Conservation (phyloP, 30 jellyfish, hydroid and myxozoan species). For the Calvadosia cruxmelitensis region DNA sequence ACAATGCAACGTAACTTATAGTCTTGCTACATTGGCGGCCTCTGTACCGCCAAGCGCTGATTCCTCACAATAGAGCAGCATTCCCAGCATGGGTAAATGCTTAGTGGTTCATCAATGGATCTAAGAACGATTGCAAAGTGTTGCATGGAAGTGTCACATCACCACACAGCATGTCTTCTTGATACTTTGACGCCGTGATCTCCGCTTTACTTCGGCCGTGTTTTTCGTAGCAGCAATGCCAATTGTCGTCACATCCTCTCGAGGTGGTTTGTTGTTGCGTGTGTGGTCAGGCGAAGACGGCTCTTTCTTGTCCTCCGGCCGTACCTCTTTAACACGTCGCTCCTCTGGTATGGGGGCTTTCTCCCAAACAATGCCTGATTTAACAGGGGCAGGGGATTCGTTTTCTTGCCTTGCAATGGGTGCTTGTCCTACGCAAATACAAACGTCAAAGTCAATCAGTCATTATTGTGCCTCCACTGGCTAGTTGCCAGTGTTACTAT, state of each 20-base stretch:
- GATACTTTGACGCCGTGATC: background rate
- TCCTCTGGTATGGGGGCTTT: background rate
- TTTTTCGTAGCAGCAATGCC: background rate
- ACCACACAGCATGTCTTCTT: background rate
- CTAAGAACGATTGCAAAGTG: too few relatives aligned
- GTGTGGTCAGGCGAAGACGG: background rate
- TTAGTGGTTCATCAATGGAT: too few relatives aligned
- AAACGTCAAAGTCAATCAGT: too few relatives aligned
- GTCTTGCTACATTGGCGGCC: too few relatives aligned
- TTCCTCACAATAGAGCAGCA: too few relatives aligned
- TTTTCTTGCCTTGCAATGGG: background rate
- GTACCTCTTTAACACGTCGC: background rate
- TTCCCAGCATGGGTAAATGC: too few relatives aligned
- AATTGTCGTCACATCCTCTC: background rate
- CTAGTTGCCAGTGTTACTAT: too few relatives aligned
- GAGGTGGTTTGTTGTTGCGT: background rate
- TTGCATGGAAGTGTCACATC: too few relatives aligned
- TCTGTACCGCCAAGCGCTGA: too few relatives aligned
- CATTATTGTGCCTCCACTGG: too few relatives aligned
- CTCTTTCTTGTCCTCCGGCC: background rate
- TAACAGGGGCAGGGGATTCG: background rate
- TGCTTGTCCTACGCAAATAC: background rate
- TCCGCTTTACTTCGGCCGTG: background rate
- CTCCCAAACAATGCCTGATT: background rate
- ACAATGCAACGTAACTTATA: too few relatives aligned